Base-by-base conservation (phyloP, 1,140 invertebrate species). In the Hyles vespertilio region DNA sequence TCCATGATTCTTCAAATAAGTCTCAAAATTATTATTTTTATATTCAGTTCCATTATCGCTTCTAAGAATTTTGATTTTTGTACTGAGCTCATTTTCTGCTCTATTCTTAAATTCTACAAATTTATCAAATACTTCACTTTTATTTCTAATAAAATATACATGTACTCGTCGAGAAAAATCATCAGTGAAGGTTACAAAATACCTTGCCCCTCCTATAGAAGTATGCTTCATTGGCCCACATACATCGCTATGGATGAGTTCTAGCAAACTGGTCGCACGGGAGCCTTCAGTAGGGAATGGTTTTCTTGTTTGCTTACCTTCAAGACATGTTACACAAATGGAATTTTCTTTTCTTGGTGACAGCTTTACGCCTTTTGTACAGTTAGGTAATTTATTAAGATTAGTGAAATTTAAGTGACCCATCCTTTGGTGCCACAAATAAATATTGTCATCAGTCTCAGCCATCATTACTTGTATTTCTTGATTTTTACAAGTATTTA, bases 131-230 rank as follows among this genome's bases (percentile, higher is more conserved):
- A 82, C 80, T 62, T 87, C 73, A 53, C 43, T 67, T 72, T 89
- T 88, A 48, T 67, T 60, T 60, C 87, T 89, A 32, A 89, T 58
- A 69, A 89, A 73, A 72, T 78, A 81, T 62, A 84, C 72, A 73
- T 68, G 63, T 51, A 70, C 65, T 60, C 55, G 63, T 60, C 77
- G 51, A 22, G 70, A 77, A 57, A 65, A 80, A 59, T 89, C 81
- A 65, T 89, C 77, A 48, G 77, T 79, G 7, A 89, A 79, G 3
- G 74, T 77, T 22, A 88, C 53, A 65, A 84, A 82, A 70, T 89
- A 90, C 58, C 56, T 78, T 6, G 72, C 63, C 32, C 76, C 77
- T 33, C 72, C 71, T 34, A 73, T 57, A 9, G 84, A 74, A 22
- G 22, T 44, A 51, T 53, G 59, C 8, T 69, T 36, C 75, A 86